Conservation (phyloP, 2,888 invertebrate genomes). For the Alitta virens region DNA sequence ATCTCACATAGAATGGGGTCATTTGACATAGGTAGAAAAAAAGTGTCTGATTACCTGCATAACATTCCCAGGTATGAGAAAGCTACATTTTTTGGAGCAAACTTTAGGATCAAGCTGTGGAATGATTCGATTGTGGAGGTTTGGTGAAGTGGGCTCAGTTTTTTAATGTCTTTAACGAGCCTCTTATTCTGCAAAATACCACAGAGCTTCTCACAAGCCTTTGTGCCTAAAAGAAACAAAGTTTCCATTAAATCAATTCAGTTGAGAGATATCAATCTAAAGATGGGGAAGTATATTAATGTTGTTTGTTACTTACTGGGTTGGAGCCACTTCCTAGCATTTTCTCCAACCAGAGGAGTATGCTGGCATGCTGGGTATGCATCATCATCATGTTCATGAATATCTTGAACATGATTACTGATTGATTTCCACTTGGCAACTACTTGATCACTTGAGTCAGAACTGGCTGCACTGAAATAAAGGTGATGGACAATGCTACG, state of each 20-base stretch:
- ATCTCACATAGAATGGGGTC: too few relatives aligned
- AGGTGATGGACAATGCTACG: neutral
- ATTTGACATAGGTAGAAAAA: too few relatives aligned
- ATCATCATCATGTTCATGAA: neutral
- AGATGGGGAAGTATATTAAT: neutral
- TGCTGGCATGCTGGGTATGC: neutral
- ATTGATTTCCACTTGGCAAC: neutral
- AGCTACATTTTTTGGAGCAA: neutral
- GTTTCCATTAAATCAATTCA: neutral
- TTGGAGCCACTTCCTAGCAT: neutral
- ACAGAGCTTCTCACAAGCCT: neutral
- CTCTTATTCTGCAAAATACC: neutral
- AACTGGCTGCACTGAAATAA: neutral
- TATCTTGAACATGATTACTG: neutral
- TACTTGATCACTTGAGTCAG: neutral
- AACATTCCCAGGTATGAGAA: neutral
- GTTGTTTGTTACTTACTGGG: neutral
- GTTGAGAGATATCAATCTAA: neutral
- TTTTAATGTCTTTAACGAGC: neutral
- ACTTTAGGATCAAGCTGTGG: neutral
- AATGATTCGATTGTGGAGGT: neutral
- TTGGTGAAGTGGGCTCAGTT: neutral
- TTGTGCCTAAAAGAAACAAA: neutral
- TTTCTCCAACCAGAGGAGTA: neutral
- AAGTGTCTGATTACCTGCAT: too few relatives aligned